Evolutionary conservation across 2,113 vertebrate genomes (phyloP), one percentile per base, ranked within the genome.

Genomic region (Malurus melanocephalus): DNA sequence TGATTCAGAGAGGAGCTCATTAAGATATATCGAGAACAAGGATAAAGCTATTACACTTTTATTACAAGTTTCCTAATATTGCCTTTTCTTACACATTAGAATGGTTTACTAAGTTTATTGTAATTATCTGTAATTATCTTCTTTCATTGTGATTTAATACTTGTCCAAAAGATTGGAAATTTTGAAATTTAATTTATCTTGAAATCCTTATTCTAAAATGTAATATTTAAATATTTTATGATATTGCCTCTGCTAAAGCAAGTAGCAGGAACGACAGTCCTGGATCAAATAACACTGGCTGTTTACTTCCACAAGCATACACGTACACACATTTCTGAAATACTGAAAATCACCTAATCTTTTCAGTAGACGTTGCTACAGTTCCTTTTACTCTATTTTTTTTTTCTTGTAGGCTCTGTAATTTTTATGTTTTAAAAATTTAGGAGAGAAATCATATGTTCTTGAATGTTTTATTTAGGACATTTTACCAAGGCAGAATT

Each of bases 11-110:
- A 74, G 18, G 23, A 28, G 16, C 35, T 87, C 12, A 16, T 87
- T 83, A 76, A 69, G 28, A 48, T 43, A 48, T 1, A 66, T 65
- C 60, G 77, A 93, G 64, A 83, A 26, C 20, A 49, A 86, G 62
- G 79, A 75, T 87, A 91, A 95, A 90, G 38, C 28, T 81, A 10
- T 75, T 84, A 43, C 32, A 82, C 42, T 55, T 76, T 32, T 61
- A 60, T 84, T 83, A 52, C 42, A 73, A 68, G 72, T 85, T 94
- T 64, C 22, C 64, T 95, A 85, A 82, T 87, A 65, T 51, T 93
- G 55, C 48, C 65, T 88, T 87, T 87, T 85, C 71, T 83, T 85
- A 33, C n/a, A 83, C 18, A 10, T 87, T 64, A 77, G 89, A 89
- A 51, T 7, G 75, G 67, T 88, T 82, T 87, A 49, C 38, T 56